phyloP scores from a whole-genome alignment of 2,888 invertebrate genomes.

The Mesoligia furuncula region DNA sequence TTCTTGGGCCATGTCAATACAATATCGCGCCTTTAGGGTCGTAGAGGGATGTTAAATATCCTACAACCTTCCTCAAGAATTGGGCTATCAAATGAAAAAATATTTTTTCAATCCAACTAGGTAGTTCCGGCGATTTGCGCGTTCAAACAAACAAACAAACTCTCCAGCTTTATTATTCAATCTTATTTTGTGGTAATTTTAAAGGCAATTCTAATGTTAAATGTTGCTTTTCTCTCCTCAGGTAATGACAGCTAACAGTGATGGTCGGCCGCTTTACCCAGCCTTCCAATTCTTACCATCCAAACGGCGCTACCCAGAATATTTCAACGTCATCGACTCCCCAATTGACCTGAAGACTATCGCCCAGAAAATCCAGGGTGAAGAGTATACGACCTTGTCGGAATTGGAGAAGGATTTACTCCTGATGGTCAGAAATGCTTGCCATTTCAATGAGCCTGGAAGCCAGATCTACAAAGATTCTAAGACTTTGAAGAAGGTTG shows the following conservation, averaged over 20 bases:
- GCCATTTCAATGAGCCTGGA: slow-evolving; percentile 98
- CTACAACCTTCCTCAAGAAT: no score
- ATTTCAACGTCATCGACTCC: slow-evolving; percentile 97
- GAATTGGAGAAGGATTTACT: slow-evolving; percentile 97
- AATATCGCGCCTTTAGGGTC: no score
- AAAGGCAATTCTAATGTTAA: not conserved
- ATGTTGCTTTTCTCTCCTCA: slow-evolving; percentile 54
- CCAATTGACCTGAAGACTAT: slow-evolving; percentile 98
- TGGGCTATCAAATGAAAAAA: no score
- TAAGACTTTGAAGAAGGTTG: slow-evolving; percentile 95
- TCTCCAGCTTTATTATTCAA: not conserved
- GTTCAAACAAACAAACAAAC: no score
- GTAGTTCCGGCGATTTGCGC: no score
- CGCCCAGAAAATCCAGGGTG: slow-evolving; percentile 96
- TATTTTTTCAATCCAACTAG: no score
- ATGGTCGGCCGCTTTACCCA: slow-evolving; percentile 95
- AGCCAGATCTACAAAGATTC: slow-evolving; percentile 99
- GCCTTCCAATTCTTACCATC: slow-evolving; percentile 98
- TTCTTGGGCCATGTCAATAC: no score
- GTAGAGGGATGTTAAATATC: no score
- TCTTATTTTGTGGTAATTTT: not conserved
- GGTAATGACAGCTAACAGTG: slow-evolving; percentile 96
- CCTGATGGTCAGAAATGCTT: slow-evolving; percentile 98
- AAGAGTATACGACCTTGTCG: slow-evolving; percentile 93
- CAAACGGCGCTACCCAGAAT: slow-evolving; percentile 97